phyloP scores from a whole-genome alignment of 2,113 vertebrate genomes.

The Pithys albifrons region DNA sequence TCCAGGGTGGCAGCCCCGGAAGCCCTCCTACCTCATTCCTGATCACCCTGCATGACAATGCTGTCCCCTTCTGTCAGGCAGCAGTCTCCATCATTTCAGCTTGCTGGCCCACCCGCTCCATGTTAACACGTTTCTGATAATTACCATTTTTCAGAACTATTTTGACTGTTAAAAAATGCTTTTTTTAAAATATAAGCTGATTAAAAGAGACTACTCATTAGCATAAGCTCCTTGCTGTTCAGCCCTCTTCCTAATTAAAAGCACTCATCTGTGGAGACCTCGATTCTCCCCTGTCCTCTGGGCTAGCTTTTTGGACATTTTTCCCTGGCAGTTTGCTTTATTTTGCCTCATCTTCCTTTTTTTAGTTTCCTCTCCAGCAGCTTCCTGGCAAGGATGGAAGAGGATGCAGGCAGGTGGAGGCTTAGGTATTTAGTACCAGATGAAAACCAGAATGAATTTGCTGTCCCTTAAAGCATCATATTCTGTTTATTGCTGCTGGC shows the following conservation, averaged over 20 bases:
- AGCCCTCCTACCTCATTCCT: not conserved
- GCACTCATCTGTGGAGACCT: conserved; percentile 91
- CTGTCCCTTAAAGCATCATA: not conserved
- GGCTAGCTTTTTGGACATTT: conserved; percentile 75
- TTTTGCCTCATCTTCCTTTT: conserved; percentile 59
- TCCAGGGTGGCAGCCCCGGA: not conserved
- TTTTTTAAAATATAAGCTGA: conserved; percentile 82
- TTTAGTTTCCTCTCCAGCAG: conserved; percentile 45
- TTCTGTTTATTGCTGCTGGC: not conserved
- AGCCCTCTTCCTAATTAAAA: conserved; percentile 94
- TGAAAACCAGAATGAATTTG: not conserved
- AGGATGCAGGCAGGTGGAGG: conserved; percentile 1
- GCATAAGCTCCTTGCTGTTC: conserved; percentile 88
- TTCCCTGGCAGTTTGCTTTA: conserved; percentile 75
- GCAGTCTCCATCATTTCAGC: conserved; percentile 42
- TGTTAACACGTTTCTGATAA: conserved; percentile 73
- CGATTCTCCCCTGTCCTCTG: conserved; percentile 74
- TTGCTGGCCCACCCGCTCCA: conserved; percentile 41
- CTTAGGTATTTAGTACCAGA: conserved; percentile 22
- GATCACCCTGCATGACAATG: rapidly evolving
- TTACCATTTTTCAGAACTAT: conserved; percentile 80
- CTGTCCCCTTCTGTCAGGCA: not conserved
- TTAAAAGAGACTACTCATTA: conserved; percentile 91
- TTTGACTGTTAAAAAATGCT: conserved; percentile 81
- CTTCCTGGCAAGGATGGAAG: conserved; percentile 21